Evolutionary conservation across 2,888 invertebrate species (phyloP), one percentile per base, ranked within the genome.

Genomic region (Heliconius charithonia): DNA sequence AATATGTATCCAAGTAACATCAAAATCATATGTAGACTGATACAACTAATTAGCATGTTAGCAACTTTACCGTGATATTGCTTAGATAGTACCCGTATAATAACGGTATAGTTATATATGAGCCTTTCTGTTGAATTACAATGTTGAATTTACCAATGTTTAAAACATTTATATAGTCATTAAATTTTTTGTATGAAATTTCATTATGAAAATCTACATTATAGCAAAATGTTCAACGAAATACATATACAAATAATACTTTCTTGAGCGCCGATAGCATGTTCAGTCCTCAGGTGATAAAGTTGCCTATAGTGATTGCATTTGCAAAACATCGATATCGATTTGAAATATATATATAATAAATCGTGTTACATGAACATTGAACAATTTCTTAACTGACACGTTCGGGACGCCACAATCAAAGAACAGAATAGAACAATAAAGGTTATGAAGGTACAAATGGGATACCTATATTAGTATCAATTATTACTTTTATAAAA

Each of bases 241-340:
- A 84, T 84, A 83, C 83, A 84, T 83, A 84, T 79, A 81, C 78
- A 81, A 81, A 79, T 83, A 83, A 83, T 83, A 84, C 81, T 82
- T 80, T 82, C 82, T 81, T 83, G 81, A 81, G 81, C 84, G 83
- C 79, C 76, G 83, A 83, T 82, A 79, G 83, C 85, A 83, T 84
- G 83, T 82, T 83, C 79, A 77, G 80, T 82, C 82, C 83, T 83
- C 85, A 85, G 85, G 85, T 88, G 89, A 91, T 91, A 91, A 89
- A 90, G 88, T 87, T 88, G 82, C 87, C 70, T 75, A 25, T 82
- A 82, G 80, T 79, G 81, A 77, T 79, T 75, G 67, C 27, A 16
- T 74, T 27, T 37, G 71, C 63, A 45, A 37, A 76, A 75, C 62
- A 76, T 78, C 76, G 78, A 78, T 79, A 76, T 77, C 79, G 72